Conservation (phyloP, 2,888 invertebrate species). For the Caenorhabditis becei region DNA sequence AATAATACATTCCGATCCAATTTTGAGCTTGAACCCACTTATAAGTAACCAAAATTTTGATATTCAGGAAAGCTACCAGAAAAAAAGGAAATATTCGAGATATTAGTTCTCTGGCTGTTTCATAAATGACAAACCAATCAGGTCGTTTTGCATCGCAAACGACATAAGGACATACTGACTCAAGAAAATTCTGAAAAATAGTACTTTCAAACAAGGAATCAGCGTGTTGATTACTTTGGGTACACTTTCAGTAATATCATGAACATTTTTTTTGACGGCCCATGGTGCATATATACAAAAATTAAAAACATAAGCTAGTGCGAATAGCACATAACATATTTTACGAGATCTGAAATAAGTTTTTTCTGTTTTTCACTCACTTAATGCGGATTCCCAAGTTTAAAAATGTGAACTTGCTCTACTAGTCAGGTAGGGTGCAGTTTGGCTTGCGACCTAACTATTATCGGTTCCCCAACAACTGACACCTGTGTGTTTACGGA, state of each 20-base stretch:
- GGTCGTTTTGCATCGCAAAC: conserved; percentile 77
- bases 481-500: too few relatives aligned
- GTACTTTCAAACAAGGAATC: background rate
- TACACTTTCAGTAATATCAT: conserved; percentile 59
- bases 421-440: too few relatives aligned
- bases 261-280: conserved; percentile 80
- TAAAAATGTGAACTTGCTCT: too few relatives aligned
- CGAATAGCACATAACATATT: conserved; percentile 72
- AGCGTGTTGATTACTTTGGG: conserved; percentile 41
- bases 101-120: conserved; percentile 79
- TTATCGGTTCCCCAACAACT: too few relatives aligned
- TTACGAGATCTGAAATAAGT: conserved; percentile 58
- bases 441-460: too few relatives aligned
- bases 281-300: conserved; percentile 81
- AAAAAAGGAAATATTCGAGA: conserved; percentile 83
- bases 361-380: too few relatives aligned
- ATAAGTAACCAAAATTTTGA: conserved; percentile 83
- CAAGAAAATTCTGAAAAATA: conserved; percentile 35
- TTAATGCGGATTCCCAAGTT: too few relatives aligned
- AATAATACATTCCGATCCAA: background rate
- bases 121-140: conserved; percentile 77
- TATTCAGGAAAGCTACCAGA: conserved; percentile 83
- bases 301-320: conserved; percentile 77
- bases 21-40: conserved; percentile 61
- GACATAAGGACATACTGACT: conserved; percentile 74